A percentile compares a stretch with the other conserved stretches of the same genome.
Evolutionary conservation across 2,888 invertebrate genomes (phyloP).

Genomic region (Coenonympha glycerion): DNA sequence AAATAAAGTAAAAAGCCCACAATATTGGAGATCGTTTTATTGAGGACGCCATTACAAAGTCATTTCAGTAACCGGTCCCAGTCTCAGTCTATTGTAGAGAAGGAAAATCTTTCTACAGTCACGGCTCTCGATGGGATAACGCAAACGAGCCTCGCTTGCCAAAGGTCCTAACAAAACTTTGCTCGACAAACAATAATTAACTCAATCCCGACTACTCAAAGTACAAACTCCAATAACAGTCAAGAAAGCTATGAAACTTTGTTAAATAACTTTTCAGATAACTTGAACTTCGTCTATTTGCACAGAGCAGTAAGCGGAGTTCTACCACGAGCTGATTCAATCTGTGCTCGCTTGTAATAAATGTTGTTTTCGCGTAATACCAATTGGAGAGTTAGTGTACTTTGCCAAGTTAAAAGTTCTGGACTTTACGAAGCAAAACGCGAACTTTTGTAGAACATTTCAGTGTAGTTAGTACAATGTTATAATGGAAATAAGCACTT

Average conservation of each 20-base stretch:
- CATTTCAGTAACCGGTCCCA: slow-evolving; percentile 65
- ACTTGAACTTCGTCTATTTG: slow-evolving; percentile 74
- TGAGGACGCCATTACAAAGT: slow-evolving; percentile 71
- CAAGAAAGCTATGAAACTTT: slow-evolving; percentile 76
- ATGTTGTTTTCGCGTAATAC: slow-evolving; percentile 73
- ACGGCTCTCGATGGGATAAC: slow-evolving; percentile 76
- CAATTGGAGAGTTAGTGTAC: slow-evolving; percentile 66
- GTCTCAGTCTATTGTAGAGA: slow-evolving; percentile 73
- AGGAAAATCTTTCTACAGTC: slow-evolving; percentile 76
- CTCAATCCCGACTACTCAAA: slow-evolving; percentile 54
- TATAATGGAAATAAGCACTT: slow-evolving; percentile 77
- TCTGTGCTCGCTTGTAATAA: slow-evolving; percentile 73
- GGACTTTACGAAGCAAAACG: slow-evolving; percentile 77
- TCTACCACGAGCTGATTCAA: slow-evolving; percentile 70
- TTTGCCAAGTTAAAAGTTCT: slow-evolving; percentile 64
- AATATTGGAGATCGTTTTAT: slow-evolving; percentile 63
- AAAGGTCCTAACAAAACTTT: slow-evolving; percentile 49
- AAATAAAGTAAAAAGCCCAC: slow-evolving; percentile 59
- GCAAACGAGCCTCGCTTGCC: slow-evolving; percentile 46
- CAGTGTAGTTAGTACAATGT: slow-evolving; percentile 77
- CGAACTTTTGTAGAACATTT: slow-evolving; percentile 77
- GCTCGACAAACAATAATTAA: slow-evolving; percentile 55
- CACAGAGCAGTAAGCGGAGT: slow-evolving; percentile 72
- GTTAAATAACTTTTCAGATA: slow-evolving; percentile 77
- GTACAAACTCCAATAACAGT: slow-evolving; percentile 57